Conservation (phyloP, 2,888 invertebrate species). For the Phaedon cochleariae region DNA sequence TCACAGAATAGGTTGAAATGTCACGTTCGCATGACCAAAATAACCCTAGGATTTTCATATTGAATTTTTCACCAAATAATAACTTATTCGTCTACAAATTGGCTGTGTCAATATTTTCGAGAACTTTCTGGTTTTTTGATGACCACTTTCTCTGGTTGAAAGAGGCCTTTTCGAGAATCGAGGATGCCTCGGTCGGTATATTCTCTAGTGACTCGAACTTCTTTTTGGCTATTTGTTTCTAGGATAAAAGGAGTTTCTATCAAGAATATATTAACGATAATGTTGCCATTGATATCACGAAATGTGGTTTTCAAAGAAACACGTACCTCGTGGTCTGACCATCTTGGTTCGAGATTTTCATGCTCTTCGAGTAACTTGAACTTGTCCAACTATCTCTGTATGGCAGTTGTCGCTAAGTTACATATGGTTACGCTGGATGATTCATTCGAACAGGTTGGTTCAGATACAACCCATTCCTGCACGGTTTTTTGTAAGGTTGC, state of each 20-base stretch:
- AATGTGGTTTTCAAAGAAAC: neutral
- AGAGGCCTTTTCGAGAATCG: neutral
- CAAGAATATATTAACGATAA: neutral
- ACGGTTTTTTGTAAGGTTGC: slow-evolving; percentile 13
- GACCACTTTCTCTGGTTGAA: neutral
- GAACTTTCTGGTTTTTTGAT: no score
- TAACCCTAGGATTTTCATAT: no score
- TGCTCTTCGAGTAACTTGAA: neutral
- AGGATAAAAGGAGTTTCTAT: neutral
- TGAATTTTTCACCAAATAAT: no score
- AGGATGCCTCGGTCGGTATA: neutral
- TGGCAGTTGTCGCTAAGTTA: neutral
- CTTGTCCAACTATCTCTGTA: neutral
- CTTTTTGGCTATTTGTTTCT: neutral
- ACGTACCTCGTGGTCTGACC: neutral
- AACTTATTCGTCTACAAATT: no score
- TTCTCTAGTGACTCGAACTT: neutral
- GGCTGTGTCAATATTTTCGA: no score
- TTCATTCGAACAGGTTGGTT: neutral
- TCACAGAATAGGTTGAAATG: no score
- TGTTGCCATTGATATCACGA: neutral
- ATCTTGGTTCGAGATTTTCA: neutral
- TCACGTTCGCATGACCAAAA: no score
- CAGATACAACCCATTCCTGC: slow-evolving; percentile 5
- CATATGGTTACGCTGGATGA: neutral